Base-by-base conservation (phyloP, 1,140 invertebrate species). In the Thereuonema tuberculata region DNA sequence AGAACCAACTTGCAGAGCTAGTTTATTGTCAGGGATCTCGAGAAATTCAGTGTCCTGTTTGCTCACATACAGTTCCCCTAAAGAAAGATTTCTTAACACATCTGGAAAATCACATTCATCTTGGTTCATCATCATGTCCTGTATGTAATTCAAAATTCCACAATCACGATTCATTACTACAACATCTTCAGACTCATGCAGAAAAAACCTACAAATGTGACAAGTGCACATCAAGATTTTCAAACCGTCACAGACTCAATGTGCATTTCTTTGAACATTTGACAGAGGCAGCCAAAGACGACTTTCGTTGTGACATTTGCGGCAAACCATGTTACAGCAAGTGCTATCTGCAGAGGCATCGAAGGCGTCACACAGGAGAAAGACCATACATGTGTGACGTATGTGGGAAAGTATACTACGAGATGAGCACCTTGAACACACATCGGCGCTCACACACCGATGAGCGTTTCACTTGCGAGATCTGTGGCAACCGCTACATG, bases 381-480 rank as follows among this genome's bases (percentile, higher is more conserved):
- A 58, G 72, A 46, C 70, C 72, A 14, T 75, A 67, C 62, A 60
- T 62, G 15, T 75, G 74, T 62, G 62, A 60, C 15, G 53, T 71
- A 2, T 75, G 74, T 67, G 66, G 70, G n/a, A 74, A 74, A 60
- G 53, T 67, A 20, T 75, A 55, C 27, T 55, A 17, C 27, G 53
- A 55, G 21, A 55, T 55, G 53, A 55, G 53, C 28, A 55, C 53
- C 17, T 21, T 55, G 9, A 55, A 55, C 21, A 55, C 53, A 12
- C 53, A 55, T 21, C 53, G 53, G 3, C 24, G 53, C 5, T 55
- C 53, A 9, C 53, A 55, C 26, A 55, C 53, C 3, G 53, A 29
- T 23, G 53, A 55, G 21, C 24, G 53, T 5, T 55, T 28, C 53
- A 55, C 53, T 3, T 55, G 53, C 21, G 25, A 26, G 5, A 9